Evolutionary conservation across 1,140 invertebrate genomes (phyloP).

Genomic region (Dysdera silvatica): DNA sequence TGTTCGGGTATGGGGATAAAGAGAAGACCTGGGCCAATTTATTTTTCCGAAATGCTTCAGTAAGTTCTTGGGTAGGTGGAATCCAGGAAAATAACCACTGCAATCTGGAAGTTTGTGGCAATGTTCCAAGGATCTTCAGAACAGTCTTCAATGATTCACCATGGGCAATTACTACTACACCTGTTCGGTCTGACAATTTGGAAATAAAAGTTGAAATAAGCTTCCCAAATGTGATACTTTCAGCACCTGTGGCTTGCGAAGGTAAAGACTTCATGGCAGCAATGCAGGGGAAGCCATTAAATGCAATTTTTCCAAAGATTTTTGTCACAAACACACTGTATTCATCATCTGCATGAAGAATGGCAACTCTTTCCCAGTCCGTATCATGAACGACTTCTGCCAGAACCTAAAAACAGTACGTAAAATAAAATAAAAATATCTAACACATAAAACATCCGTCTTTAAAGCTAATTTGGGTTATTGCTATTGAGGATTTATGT

Average conservation of each 20-base stretch:
- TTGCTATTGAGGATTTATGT: too few species aligned
- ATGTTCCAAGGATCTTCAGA: slow-evolving; percentile 1
- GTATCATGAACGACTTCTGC: slow-evolving; percentile 36
- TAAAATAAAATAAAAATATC: not conserved
- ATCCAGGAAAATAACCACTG: slow-evolving; percentile 31
- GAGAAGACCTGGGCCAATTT: slow-evolving; percentile 15
- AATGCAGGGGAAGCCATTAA: slow-evolving; percentile 30
- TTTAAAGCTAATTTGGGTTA: too few species aligned
- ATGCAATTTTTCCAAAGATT: slow-evolving; percentile 34
- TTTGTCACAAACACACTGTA: slow-evolving; percentile 37
- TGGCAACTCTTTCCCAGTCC: slow-evolving; percentile 40
- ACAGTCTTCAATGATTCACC: slow-evolving; percentile 20
- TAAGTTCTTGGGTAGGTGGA: not conserved
- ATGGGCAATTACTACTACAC: slow-evolving; percentile 29
- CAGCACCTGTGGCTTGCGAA: slow-evolving; percentile 25
- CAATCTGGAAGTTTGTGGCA: slow-evolving; percentile 2
- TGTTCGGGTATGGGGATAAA: slow-evolving; percentile 18
- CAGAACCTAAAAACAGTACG: slow-evolving; percentile 36
- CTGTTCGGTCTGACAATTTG: slow-evolving; percentile 29
- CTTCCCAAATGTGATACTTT: not conserved
- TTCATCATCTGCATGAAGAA: slow-evolving; percentile 38
- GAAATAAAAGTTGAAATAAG: slow-evolving; percentile 36
- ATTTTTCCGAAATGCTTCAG: not conserved
- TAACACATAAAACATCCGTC: too few species aligned
- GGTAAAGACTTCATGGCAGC: slow-evolving; percentile 23